Conservation (phyloP, 1,140 invertebrate genomes). For the Anadara kagoshimensis region DNA sequence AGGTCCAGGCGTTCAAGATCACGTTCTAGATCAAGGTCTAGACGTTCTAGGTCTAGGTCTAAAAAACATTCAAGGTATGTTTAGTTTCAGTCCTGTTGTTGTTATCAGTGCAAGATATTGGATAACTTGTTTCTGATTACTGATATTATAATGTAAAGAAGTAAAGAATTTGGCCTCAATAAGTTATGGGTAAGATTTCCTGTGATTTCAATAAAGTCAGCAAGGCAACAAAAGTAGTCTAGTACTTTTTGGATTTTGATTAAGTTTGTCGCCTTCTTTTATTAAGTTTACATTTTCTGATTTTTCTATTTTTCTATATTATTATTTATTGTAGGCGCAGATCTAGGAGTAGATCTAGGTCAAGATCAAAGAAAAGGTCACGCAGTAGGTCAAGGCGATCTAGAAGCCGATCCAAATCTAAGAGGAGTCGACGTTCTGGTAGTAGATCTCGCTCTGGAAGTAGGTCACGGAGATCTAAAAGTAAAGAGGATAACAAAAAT, state of each 20-base stretch:
- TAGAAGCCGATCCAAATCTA: conserved; percentile 12
- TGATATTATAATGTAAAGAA: too few relatives aligned
- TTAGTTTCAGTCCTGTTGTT: too few relatives aligned
- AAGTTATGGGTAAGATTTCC: too few relatives aligned
- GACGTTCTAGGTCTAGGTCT: conserved; percentile 25
- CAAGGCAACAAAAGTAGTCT: too few relatives aligned
- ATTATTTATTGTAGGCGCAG: conserved; percentile 13
- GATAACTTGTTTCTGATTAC: too few relatives aligned
- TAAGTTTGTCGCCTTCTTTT: too few relatives aligned
- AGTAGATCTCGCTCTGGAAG: conserved; percentile 12
- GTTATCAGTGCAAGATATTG: too few relatives aligned
- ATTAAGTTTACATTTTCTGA: too few relatives aligned
- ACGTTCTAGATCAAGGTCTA: conserved; percentile 30
- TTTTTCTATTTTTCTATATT: too few relatives aligned
- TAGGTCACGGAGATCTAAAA: conserved; percentile 1
- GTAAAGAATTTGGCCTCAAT: too few relatives aligned
- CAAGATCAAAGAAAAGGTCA: neutral
- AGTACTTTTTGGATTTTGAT: too few relatives aligned
- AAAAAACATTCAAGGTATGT: conserved; percentile 5
- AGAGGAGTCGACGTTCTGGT: conserved; percentile 1
- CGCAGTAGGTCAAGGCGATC: neutral
- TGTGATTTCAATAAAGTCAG: too few relatives aligned
- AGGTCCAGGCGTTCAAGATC: conserved; percentile 19
- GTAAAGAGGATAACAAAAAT: conserved; percentile 18
- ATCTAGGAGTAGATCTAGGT: conserved; percentile 32